A percentile compares a stretch with the other conserved stretches of the same genome.
Conservation (phyloP, 2,888 invertebrate species). For the Drosophila trichaetosa region DNA sequence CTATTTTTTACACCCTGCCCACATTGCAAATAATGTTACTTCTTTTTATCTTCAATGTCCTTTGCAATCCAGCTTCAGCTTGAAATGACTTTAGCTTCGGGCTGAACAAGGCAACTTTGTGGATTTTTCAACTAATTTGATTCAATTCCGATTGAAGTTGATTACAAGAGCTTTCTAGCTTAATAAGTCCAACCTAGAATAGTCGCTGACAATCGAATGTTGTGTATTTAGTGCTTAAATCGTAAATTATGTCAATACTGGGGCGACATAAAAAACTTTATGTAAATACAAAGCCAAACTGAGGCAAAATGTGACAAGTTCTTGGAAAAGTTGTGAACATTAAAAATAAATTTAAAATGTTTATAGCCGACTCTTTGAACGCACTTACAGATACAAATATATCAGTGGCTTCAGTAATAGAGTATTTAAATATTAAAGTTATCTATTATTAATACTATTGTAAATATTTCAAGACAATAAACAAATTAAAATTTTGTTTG, state of each 20-base stretch:
- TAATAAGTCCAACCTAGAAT: constrained; percentile 14
- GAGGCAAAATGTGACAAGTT: constrained; percentile 58
- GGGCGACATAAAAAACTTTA: constrained; percentile 46
- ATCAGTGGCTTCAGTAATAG: neutral
- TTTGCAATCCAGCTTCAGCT: constrained; percentile 59
- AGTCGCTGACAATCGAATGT: constrained; percentile 33
- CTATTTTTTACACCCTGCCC: neutral
- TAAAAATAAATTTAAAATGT: constrained; percentile 14
- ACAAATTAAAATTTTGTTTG: no score
- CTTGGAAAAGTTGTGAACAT: constrained; percentile 58
- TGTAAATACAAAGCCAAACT: constrained; percentile 49
- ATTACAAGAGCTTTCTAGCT: constrained; percentile 7
- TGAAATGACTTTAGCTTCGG: constrained; percentile 46
- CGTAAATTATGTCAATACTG: constrained; percentile 65
- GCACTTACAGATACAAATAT: neutral
- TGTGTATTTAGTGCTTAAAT: constrained; percentile 36
- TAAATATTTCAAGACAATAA: neutral
- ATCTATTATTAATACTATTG: neutral
- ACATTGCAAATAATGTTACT: constrained; percentile 8
- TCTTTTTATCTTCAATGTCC: constrained; percentile 50
- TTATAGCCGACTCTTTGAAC: constrained; percentile 3
- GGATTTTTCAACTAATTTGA: constrained; percentile 65
- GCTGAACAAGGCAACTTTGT: constrained; percentile 56
- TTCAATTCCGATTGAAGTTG: constrained; percentile 40
- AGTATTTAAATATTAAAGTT: no score